phyloP scores from a whole-genome alignment of 2,113 vertebrate genomes.

The Myotis lucifugus region DNA sequence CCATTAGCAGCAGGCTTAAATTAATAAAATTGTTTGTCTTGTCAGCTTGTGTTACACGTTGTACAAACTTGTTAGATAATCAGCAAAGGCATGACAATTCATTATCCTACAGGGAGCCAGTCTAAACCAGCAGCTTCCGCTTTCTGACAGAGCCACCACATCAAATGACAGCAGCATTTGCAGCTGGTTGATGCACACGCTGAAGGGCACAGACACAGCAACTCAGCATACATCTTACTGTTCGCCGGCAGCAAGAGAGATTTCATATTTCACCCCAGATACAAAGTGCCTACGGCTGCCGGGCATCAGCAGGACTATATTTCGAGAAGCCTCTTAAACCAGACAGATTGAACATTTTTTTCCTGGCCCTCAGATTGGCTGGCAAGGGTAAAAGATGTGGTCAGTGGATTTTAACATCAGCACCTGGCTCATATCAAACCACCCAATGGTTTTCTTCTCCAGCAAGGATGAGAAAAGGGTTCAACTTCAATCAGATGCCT shows the following conservation, averaged over 20 bases:
- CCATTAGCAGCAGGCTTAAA: constrained; percentile 73
- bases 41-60: constrained; percentile 75
- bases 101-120: constrained; percentile 77
- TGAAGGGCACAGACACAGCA: constrained; percentile 39
- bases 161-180: constrained; percentile 63
- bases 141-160: constrained; percentile 59
- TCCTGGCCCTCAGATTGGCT: not conserved
- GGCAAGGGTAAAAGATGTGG: constrained; percentile 4
- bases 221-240: not conserved
- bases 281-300: not conserved
- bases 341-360: not conserved
- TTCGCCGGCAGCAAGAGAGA: not conserved
- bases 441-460: constrained; percentile 33
- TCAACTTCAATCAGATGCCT: not conserved
- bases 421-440: not conserved
- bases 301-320: not conserved
- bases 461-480: not conserved
- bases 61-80: constrained; percentile 80
- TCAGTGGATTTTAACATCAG: not conserved
- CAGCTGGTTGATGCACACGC: constrained; percentile 21
- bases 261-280: not conserved
- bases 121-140: constrained; percentile 69
- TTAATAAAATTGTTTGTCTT: constrained; percentile 83
- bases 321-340: constrained; percentile 21
- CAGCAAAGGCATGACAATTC: constrained; percentile 80